Percentiles rank a stretch among this genome's conserved stretches.
Evolutionary conservation across 2,797 vertebrate genomes (phyloP).

Genomic region (Mycteria americana): DNA sequence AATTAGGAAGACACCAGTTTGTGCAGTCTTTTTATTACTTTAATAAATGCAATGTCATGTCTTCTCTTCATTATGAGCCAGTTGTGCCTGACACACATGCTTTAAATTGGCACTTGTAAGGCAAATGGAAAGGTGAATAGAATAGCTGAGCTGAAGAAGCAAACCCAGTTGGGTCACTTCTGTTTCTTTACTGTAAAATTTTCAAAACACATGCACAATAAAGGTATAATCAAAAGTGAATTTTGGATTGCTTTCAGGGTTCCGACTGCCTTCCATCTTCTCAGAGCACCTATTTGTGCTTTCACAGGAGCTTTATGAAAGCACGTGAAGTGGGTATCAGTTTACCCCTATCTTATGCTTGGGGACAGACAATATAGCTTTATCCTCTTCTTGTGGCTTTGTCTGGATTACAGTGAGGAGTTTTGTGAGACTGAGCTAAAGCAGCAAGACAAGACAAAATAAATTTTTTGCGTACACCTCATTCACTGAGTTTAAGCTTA

Average conservation of each 20-base stretch:
- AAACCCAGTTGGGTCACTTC: constrained; percentile 4
- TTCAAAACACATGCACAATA: neutral
- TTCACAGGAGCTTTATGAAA: constrained; percentile 24
- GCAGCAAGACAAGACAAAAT: neutral
- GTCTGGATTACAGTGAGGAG: neutral
- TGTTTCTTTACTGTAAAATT: constrained; percentile 22
- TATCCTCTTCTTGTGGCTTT: neutral
- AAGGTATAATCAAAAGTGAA: constrained; percentile 5
- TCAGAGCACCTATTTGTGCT: constrained; percentile 25
- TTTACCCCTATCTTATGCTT: neutral
- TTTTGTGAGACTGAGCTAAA: neutral
- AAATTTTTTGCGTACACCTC: neutral
- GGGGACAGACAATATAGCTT: neutral
- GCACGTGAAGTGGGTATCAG: neutral
- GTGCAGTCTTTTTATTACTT: neutral
- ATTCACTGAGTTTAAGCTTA: neutral
- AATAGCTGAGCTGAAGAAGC: neutral
- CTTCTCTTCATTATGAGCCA: neutral
- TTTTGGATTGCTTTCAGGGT: constrained; percentile 9
- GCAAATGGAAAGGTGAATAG: neutral
- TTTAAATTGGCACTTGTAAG: constrained; percentile 12
- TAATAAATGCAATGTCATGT: neutral
- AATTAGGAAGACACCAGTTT: neutral
- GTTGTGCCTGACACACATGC: neutral
- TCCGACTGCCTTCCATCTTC: neutral